Evolutionary conservation across 2,113 vertebrate species (phyloP).

Genomic region (Oncorhynchus nerka): DNA sequence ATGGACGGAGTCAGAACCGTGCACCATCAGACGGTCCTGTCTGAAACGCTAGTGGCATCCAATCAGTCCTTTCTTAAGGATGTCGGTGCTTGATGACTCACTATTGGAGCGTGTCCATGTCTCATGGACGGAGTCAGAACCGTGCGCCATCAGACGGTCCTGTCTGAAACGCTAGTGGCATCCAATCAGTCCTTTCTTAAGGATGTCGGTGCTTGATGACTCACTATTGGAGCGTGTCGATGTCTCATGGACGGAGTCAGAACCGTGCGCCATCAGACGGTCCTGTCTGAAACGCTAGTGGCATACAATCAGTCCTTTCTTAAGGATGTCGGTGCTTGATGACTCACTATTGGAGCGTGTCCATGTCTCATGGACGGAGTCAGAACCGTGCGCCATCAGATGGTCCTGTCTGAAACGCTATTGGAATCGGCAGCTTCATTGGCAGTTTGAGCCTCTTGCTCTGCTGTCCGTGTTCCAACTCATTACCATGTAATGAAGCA

Average conservation of each 20-base stretch:
- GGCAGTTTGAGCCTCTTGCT: constrained; percentile 65
- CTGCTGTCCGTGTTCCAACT: constrained; percentile 65
- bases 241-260: constrained; percentile 48
- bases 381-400: constrained; percentile 54
- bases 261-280: constrained; percentile 57
- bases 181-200: constrained; percentile 33
- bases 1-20: constrained; percentile 44
- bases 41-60: constrained; percentile 57
- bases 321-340: constrained; percentile 57
- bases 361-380: constrained; percentile 52
- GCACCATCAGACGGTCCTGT: constrained; percentile 60
- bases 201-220: constrained; percentile 61
- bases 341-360: constrained; percentile 57
- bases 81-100: constrained; percentile 62
- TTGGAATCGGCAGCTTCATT: constrained; percentile 67
- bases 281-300: constrained; percentile 56
- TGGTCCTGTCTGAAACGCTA: constrained; percentile 56
- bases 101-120: constrained; percentile 53
- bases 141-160: constrained; percentile 59
- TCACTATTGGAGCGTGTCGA: constrained; percentile 55
- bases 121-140: constrained; percentile 46
- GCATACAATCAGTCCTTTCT: constrained; percentile 39
- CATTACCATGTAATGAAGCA: constrained; percentile 70
- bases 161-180: constrained; percentile 56
- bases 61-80: constrained; percentile 34